Evolutionary conservation across 2,888 invertebrate species (phyloP).

Genomic region (Hypena proboscidalis): DNA sequence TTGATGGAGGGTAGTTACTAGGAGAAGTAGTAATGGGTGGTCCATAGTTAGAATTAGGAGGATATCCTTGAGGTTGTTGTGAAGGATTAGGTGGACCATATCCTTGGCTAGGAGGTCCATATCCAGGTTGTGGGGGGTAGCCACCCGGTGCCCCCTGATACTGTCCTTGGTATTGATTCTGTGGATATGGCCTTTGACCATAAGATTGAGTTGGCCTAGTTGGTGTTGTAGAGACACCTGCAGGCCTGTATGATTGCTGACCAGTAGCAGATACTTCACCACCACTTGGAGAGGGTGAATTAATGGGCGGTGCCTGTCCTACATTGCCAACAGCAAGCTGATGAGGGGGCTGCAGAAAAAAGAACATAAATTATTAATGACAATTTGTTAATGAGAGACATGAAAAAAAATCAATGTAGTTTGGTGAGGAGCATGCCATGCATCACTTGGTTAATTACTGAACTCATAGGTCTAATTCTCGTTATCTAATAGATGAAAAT

Average conservation of each 20-base stretch:
- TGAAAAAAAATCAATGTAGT: too few species aligned
- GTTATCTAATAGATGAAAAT: too few species aligned
- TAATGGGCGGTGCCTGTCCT: slow-evolving; percentile 70
- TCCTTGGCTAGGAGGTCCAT: slow-evolving; percentile 88
- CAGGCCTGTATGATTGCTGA: slow-evolving; percentile 79
- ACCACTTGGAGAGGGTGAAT: slow-evolving; percentile 66
- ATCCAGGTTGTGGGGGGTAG: slow-evolving; percentile 88
- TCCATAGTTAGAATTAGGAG: slow-evolving; percentile 87
- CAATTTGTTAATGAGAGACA: too few species aligned
- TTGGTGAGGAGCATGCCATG: too few species aligned
- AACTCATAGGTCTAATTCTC: too few species aligned
- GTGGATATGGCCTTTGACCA: slow-evolving; percentile 88
- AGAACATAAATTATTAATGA: neutral
- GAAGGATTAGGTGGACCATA: slow-evolving; percentile 87
- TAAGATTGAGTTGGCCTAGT: slow-evolving; percentile 88
- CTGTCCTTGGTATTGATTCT: slow-evolving; percentile 87
- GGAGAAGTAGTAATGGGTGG: slow-evolving; percentile 86
- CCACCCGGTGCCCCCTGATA: slow-evolving; percentile 84
- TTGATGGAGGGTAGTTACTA: slow-evolving; percentile 85
- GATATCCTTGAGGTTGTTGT: slow-evolving; percentile 88
- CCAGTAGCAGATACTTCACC: slow-evolving; percentile 72
- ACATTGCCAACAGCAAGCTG: slow-evolving; percentile 83
- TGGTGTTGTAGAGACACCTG: slow-evolving; percentile 81
- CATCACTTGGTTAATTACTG: too few species aligned
- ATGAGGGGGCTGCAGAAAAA: slow-evolving; percentile 80